Percentiles rank a stretch among this genome's conserved stretches.
These are phyloP conservation scores for Peromyscus nudipes DNA, from an alignment of 2,797 vertebrate species.

Conservation along the genomic window DNA sequence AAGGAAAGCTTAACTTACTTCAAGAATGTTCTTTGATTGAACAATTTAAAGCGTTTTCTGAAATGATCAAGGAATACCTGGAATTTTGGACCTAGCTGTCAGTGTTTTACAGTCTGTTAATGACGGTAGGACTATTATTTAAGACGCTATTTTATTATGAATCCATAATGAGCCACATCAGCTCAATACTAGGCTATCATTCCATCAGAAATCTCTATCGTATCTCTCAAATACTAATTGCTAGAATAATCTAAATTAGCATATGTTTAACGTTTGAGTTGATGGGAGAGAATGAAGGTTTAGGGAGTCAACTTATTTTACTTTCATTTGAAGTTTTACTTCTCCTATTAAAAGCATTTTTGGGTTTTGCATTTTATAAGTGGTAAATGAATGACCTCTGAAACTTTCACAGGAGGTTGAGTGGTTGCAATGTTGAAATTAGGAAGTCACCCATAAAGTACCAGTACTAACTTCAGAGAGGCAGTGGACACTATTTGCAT, in stretches of 20 bases:
- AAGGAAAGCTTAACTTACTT: conserved; percentile 48
- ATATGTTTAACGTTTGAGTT: conserved; percentile 29
- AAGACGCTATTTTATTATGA: conserved; percentile 36
- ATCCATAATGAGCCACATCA: neutral
- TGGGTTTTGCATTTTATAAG: neutral
- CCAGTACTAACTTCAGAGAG: neutral
- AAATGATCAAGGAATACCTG: neutral
- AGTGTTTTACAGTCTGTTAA: neutral
- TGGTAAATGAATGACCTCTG: conserved; percentile 56
- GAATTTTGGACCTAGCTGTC: conserved; percentile 11
- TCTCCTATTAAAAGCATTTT: conserved; percentile 39
- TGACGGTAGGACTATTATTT: neutral
- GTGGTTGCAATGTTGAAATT: neutral
- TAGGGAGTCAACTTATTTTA: conserved; percentile 23
- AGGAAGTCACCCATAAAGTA: conserved; percentile 39
- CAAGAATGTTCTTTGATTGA: conserved; percentile 25
- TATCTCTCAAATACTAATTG: conserved; percentile 46
- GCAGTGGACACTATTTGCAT: neutral
- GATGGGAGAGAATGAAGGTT: conserved; percentile 46
- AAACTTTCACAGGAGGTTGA: conserved; percentile 41
- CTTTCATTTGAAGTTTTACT: neutral
- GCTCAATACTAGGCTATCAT: neutral
- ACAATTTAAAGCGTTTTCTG: conserved; percentile 30
- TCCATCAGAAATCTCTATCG: conserved; percentile 35
- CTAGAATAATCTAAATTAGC: conserved; percentile 43